Conservation (phyloP, 2,113 vertebrate genomes). For the Callospermophilus lateralis region DNA sequence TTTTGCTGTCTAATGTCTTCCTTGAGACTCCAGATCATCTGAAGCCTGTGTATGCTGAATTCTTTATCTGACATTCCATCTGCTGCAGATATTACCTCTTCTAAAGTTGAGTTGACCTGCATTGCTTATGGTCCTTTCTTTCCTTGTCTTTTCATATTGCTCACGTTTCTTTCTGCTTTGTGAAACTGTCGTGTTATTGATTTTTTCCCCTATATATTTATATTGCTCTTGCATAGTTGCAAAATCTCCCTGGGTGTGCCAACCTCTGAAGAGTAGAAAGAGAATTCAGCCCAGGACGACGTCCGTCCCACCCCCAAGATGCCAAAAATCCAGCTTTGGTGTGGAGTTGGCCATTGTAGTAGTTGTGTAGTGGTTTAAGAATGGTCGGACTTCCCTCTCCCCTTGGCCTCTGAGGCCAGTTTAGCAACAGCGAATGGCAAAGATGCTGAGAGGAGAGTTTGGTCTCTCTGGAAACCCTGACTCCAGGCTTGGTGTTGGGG, state of each 20-base stretch:
- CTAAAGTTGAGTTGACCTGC: too few relatives aligned
- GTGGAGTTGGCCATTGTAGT: background rate
- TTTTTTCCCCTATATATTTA: too few relatives aligned
- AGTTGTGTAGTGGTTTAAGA: background rate
- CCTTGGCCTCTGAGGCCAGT: background rate
- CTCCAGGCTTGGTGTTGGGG: slow-evolving; percentile 79
- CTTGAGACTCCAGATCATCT: too few relatives aligned
- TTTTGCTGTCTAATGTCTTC: too few relatives aligned
- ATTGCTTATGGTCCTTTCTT: too few relatives aligned
- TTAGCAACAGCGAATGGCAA: slow-evolving; percentile 36
- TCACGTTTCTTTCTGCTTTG: too few relatives aligned
- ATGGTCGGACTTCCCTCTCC: background rate
- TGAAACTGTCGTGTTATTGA: too few relatives aligned
- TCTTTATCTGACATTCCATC: too few relatives aligned
- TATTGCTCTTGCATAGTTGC: too few relatives aligned
- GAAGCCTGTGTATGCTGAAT: too few relatives aligned
- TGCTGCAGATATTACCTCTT: too few relatives aligned
- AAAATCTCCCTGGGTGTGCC: slow-evolving; percentile 79
- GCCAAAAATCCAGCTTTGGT: slow-evolving; percentile 53
- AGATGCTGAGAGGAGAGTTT: slow-evolving; percentile 56
- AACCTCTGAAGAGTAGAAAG: background rate
- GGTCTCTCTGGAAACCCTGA: slow-evolving; percentile 73
- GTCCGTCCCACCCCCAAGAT: slow-evolving; percentile 59
- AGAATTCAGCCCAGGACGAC: slow-evolving; percentile 46
- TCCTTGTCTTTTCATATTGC: too few relatives aligned